Evolutionary conservation across 2,888 invertebrate genomes (phyloP), one percentile per base, ranked within the genome.

Genomic region (Incurvaria masculella): DNA sequence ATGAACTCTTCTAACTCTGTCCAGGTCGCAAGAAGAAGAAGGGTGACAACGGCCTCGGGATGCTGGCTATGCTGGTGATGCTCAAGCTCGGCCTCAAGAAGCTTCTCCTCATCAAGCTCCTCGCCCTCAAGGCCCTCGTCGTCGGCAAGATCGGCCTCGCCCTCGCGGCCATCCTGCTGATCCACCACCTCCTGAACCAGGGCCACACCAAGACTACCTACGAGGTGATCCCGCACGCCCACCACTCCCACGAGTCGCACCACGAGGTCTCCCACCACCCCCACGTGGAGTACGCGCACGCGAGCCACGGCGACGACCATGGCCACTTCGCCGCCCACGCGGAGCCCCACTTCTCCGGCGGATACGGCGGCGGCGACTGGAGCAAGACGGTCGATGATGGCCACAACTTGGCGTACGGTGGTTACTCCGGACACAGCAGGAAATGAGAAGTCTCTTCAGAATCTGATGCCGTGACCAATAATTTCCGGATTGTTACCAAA

Each of bases 61-160:
- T 85, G 58, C 84, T 89, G 26, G 79, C 91, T 55, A 81, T 91
- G 57, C 76, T 91, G 56, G 58, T 78, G 1, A 76, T 67, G 4
- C 76, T 76, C 19, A 78, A 78, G 49, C 51, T 78, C 5, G 61
- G 76, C 2, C 59, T 78, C 44, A 75, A 75, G 4, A 78, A 78
- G 45, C 81, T 92, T 48, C 79, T 91, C 67, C 88, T 89, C 65
- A 75, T 91, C 61, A 92, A 92, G 69, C 76, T 91, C 39, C 79
- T 91, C 52, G 90, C 91, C 10, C 83, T 92, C 68, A 92, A 92
- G 69, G 91, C 91, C 8, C 79, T 92, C 49, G 80, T 91, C 41
- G 83, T 91, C 53, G 91, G 90, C 56, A 92, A 92, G 76, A 83
- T 91, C 55, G 91, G 91, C 1, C 70, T 92, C 8, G 81, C 90